These are phyloP conservation scores for Arenaria interpres DNA, from an alignment of 2,113 vertebrate species.

Conservation along the genomic window DNA sequence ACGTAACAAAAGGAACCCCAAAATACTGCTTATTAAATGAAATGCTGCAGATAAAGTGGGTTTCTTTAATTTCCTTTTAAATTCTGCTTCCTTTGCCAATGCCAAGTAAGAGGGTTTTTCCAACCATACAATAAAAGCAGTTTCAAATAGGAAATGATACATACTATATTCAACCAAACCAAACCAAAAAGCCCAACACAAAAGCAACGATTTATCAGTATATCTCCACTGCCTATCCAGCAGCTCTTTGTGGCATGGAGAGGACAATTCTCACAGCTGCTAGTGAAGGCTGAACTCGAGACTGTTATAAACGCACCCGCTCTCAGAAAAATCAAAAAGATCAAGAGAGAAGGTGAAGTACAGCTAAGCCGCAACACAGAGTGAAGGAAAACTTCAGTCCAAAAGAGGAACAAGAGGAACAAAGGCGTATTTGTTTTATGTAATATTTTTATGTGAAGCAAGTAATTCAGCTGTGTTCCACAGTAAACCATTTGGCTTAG, in stretches of 20 bases:
- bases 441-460: background rate
- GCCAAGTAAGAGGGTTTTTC: slow-evolving; percentile 47
- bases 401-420: slow-evolving; percentile 15
- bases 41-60: background rate
- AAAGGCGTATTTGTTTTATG: background rate
- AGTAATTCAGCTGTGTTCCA: background rate
- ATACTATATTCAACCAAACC: background rate
- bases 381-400: background rate
- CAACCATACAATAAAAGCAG: slow-evolving; percentile 15
- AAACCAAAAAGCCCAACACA: background rate
- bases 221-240: background rate
- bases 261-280: background rate
- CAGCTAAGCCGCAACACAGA: background rate
- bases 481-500: background rate
- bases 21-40: slow-evolving; percentile 48
- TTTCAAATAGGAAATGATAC: slow-evolving; percentile 48
- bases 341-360: background rate
- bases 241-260: background rate
- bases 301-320: accelerated
- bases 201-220: slow-evolving; percentile 4
- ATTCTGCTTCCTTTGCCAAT: slow-evolving; percentile 26
- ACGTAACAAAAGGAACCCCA: slow-evolving; percentile 43
- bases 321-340: background rate
- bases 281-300: background rate
- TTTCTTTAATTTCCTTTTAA: slow-evolving; percentile 5